A percentile compares a stretch with the other conserved stretches of the same genome.
These are phyloP conservation scores for Plebejus anna DNA, from an alignment of 2,888 invertebrate species.

Conservation along the genomic window DNA sequence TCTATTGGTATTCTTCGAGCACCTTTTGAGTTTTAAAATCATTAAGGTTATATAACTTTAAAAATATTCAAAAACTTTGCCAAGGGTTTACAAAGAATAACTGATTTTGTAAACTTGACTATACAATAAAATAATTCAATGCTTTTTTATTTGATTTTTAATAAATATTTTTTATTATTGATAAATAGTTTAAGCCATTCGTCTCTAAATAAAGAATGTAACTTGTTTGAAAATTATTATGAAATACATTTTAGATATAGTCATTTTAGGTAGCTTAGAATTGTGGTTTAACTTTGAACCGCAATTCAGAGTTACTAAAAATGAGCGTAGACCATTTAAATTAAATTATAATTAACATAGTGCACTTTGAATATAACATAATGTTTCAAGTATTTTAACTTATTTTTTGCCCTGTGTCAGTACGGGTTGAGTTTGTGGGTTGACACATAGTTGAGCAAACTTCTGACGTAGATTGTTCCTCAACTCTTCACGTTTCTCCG, in stretches of 20 bases:
- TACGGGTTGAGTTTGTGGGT: slow-evolving; percentile 51
- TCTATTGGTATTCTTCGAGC: slow-evolving; percentile 45
- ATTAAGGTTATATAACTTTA: not conserved
- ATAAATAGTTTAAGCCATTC: not conserved
- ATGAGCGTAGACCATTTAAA: not conserved
- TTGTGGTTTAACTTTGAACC: too few species aligned
- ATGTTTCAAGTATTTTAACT: slow-evolving; percentile 44
- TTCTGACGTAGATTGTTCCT: slow-evolving; percentile 89
- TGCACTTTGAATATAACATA: slow-evolving; percentile 46
- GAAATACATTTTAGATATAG: not conserved
- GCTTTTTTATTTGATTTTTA: not conserved
- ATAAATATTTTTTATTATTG: not conserved
- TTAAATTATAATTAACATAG: slow-evolving; percentile 31
- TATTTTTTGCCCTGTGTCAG: slow-evolving; percentile 48
- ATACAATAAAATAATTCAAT: slow-evolving; percentile 20
- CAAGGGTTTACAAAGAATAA: not conserved
- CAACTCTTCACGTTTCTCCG: slow-evolving; percentile 89
- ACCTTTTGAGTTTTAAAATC: slow-evolving; percentile 41
- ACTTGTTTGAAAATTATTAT: slow-evolving; percentile 15
- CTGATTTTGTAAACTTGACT: slow-evolving; percentile 8
- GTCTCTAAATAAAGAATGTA: slow-evolving; percentile 12
- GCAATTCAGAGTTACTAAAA: too few species aligned
- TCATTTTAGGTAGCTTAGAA: too few species aligned
- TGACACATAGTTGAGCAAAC: slow-evolving; percentile 88
- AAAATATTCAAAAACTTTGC: not conserved